phyloP scores from a whole-genome alignment of 2,888 invertebrate species.

The Plebejus argus region DNA sequence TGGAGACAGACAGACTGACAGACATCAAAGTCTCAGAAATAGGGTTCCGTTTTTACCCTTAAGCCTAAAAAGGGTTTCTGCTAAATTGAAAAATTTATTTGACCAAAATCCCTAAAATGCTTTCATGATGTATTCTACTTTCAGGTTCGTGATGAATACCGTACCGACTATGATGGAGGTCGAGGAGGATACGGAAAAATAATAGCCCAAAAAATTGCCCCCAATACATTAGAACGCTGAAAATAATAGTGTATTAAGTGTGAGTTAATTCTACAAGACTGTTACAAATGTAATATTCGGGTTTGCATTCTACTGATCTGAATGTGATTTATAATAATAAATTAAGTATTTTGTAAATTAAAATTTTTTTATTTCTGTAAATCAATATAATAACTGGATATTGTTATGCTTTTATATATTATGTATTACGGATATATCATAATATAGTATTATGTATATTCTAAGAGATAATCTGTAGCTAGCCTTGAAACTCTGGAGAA shows the following conservation, averaged over 20 bases:
- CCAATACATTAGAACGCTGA: constrained; percentile 80
- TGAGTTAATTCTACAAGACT: constrained; percentile 54
- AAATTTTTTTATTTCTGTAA: neutral
- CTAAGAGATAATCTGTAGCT: neutral
- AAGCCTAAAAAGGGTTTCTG: too few species aligned
- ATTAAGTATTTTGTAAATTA: constrained; percentile 14
- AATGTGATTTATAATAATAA: constrained; percentile 27
- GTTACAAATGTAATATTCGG: constrained; percentile 42
- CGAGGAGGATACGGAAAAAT: constrained; percentile 98
- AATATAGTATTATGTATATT: neutral
- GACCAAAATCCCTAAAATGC: neutral
- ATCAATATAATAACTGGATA: neutral
- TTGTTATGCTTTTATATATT: neutral
- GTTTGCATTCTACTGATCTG: constrained; percentile 34
- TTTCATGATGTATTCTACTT: constrained; percentile 38
- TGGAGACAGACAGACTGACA: too few species aligned
- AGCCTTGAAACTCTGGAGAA: neutral
- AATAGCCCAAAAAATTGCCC: constrained; percentile 89
- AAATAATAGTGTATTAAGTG: constrained; percentile 40
- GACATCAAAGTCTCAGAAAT: too few species aligned
- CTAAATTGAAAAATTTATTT: neutral
- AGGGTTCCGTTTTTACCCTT: too few species aligned
- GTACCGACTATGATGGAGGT: constrained; percentile 98
- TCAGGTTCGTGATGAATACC: constrained; percentile 97
- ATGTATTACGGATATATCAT: neutral